phyloP scores from a whole-genome alignment of 2,113 vertebrate genomes.

The Lagopus leucura region DNA sequence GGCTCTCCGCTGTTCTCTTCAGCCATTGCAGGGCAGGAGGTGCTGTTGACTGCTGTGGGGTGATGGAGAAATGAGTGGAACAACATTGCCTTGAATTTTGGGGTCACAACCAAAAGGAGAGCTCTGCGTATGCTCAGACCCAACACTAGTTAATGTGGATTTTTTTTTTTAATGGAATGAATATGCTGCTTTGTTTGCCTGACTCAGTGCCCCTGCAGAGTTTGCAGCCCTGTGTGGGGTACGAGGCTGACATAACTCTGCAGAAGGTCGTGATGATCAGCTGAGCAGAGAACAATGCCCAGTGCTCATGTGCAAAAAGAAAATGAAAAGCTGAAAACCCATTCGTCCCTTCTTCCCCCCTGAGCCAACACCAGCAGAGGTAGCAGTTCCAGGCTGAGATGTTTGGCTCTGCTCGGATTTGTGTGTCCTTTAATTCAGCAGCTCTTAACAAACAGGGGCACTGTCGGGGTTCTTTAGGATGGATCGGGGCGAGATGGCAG shows the following conservation, averaged over 20 bases:
- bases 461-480: not conserved
- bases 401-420: not conserved
- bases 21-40: not conserved
- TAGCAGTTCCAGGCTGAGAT: not conserved
- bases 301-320: not conserved
- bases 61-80: not conserved
- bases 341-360: not conserved
- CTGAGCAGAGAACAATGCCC: not conserved
- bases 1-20: not conserved
- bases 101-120: not conserved
- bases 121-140: not conserved
- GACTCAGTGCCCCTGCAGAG: not conserved
- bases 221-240: not conserved
- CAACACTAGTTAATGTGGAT: rapidly evolving
- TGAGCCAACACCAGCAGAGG: rapidly evolving
- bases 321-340: not conserved
- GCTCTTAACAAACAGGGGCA: not conserved
- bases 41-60: not conserved
- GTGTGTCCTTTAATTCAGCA: not conserved
- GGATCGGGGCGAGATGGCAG: not conserved
- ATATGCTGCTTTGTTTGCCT: not conserved
- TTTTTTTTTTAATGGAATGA: not conserved
- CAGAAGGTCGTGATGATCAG: not conserved
- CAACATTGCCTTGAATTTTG: not conserved
- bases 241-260: not conserved